These are phyloP conservation scores for rat (Rattus norvegicus) DNA, from an alignment of 2,113 vertebrate genomes.

Conservation along the genomic window GRCr8 NC_086034.1:63138501-63139000, in stretches of 20 bases:
- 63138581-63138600: not conserved
- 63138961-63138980: constrained; percentile 77
- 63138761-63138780: not conserved
- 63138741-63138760: not conserved
- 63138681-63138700: not conserved
- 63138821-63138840: not conserved
- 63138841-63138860: not conserved
- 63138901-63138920: not conserved
- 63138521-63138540: not conserved
- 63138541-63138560: not conserved
- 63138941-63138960: not conserved
- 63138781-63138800: not conserved
- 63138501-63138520: too few relatives aligned
- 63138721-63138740: not conserved
- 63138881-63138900: not conserved
- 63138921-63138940: not conserved
- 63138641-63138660: not conserved
- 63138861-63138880: not conserved
- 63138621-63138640: not conserved
- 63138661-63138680: not conserved
- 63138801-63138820: not conserved
- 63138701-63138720: not conserved
- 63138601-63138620: not conserved
- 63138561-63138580: not conserved
- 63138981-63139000: constrained; percentile 90